These are phyloP conservation scores for Microtus ochrogaster DNA, from an alignment of 2,113 vertebrate genomes.

Conservation along the genomic window DNA sequence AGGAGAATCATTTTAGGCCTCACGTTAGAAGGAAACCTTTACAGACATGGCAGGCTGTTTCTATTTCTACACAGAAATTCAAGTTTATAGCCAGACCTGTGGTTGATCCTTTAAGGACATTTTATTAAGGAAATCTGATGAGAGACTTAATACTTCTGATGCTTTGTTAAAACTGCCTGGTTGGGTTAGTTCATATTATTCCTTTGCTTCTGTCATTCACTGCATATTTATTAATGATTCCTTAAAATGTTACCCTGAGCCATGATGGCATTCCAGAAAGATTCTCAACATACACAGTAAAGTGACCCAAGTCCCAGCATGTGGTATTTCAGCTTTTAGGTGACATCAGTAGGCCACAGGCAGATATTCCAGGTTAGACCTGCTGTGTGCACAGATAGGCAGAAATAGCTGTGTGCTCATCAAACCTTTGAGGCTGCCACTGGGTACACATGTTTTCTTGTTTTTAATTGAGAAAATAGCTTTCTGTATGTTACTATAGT, in stretches of 20 bases:
- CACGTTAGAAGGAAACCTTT: slow-evolving; percentile 37
- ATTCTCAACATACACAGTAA: slow-evolving; percentile 39
- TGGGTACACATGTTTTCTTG: background rate
- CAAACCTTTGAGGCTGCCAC: background rate
- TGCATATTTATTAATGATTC: slow-evolving; percentile 25
- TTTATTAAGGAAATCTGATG: background rate
- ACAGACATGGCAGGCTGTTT: background rate
- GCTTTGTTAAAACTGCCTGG: slow-evolving; percentile 43
- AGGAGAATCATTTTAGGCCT: slow-evolving; percentile 67
- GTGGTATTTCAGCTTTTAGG: background rate
- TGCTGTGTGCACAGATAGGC: background rate
- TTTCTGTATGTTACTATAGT: background rate
- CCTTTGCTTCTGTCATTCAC: slow-evolving; percentile 31
- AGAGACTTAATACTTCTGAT: background rate
- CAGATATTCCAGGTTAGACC: slow-evolving; percentile 13
- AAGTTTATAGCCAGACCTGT: background rate
- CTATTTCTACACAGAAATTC: slow-evolving; percentile 28
- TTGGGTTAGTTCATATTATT: slow-evolving; percentile 40
- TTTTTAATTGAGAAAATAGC: background rate
- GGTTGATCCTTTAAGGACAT: background rate
- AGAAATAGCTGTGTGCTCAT: slow-evolving; percentile 8
- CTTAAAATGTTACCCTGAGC: slow-evolving; percentile 32
- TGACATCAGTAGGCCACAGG: background rate
- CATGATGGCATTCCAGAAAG: slow-evolving; percentile 9
- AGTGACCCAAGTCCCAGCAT: slow-evolving; percentile 8